phyloP scores from a whole-genome alignment of 2,113 vertebrate genomes.

The Pteronura brasiliensis region DNA sequence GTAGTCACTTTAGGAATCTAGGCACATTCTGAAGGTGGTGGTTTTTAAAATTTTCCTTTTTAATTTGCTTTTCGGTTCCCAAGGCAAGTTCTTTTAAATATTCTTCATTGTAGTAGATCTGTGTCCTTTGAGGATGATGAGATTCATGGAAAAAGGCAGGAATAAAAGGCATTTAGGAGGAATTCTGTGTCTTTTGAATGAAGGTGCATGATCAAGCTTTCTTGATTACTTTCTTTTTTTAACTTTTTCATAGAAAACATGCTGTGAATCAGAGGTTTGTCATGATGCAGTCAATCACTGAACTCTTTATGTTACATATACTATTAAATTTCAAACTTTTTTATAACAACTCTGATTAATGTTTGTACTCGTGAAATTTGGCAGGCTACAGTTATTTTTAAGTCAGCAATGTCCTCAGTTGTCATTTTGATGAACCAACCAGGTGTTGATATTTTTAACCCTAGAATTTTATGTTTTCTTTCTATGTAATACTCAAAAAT shows the following conservation, averaged over 20 bases:
- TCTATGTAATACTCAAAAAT: not conserved
- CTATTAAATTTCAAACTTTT: not conserved
- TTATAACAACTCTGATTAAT: not conserved
- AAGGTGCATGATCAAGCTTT: not conserved
- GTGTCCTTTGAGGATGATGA: not conserved
- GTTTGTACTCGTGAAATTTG: not conserved
- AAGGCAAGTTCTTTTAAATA: not conserved
- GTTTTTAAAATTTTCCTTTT: not conserved
- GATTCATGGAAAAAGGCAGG: not conserved
- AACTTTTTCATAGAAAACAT: not conserved
- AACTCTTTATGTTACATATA: not conserved
- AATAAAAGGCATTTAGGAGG: not conserved
- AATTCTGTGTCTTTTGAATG: conserved; percentile 8
- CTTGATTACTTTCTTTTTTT: not conserved
- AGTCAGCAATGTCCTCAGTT: not conserved
- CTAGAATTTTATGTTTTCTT: not conserved
- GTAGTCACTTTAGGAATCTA: not conserved
- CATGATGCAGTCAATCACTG: not conserved
- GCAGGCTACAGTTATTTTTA: not conserved
- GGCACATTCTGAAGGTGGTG: not conserved
- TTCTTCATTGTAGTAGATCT: not conserved
- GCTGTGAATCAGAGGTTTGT: not conserved
- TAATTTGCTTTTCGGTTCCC: not conserved
- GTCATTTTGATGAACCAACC: conserved; percentile 32
- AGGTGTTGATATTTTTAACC: conserved; percentile 45